Conservation (phyloP, 1,140 invertebrate species). For the Centruroides sculpturatus region DNA sequence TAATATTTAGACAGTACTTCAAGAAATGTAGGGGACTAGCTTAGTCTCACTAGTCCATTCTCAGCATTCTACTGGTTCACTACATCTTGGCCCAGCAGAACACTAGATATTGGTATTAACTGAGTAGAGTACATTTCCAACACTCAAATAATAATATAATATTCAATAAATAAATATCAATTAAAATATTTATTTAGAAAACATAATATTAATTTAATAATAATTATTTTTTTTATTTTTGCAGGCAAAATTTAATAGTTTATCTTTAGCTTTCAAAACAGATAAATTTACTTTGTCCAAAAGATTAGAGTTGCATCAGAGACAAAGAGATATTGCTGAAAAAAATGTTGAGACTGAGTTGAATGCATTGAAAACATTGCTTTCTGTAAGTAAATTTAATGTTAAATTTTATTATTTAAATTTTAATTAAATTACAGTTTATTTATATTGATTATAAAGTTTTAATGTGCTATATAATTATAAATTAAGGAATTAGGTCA, state of each 20-base stretch:
- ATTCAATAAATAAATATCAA: no score
- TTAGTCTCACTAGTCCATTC: no score
- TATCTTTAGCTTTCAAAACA: conserved; percentile 38
- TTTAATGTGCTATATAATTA: background rate
- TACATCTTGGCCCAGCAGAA: no score
- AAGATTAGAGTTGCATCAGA: conserved; percentile 33
- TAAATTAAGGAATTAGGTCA: conserved; percentile 25
- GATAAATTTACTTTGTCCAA: conserved; percentile 34
- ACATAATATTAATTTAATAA: background rate
- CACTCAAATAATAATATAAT: no score
- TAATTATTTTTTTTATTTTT: conserved; percentile 10
- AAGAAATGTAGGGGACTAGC: no score
- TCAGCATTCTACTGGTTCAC: no score
- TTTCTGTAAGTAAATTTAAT: conserved; percentile 23
- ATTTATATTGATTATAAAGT: no score
- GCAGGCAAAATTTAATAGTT: conserved; percentile 34
- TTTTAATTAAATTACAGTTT: no score
- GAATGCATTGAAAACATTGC: conserved; percentile 25
- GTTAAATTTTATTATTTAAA: no score
- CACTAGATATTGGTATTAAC: no score
- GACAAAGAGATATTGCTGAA: conserved; percentile 37
- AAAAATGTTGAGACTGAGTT: conserved; percentile 35
- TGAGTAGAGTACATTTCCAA: no score
- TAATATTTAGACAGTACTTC: no score
- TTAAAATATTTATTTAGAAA: background rate